phyloP scores from a whole-genome alignment of 2,113 vertebrate genomes.

The Stegastes partitus region DNA sequence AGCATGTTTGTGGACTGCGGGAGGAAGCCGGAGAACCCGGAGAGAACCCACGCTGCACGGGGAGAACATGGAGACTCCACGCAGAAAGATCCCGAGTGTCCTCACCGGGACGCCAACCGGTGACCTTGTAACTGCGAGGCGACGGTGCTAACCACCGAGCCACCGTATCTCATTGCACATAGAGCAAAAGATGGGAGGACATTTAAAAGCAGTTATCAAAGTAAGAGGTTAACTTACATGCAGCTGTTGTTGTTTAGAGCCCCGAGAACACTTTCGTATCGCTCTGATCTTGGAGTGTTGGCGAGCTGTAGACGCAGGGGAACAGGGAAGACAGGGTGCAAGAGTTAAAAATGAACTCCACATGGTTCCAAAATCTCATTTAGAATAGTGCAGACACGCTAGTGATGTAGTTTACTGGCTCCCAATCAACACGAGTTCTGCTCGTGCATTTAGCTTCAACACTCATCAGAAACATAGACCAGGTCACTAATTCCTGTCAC shows the following conservation, averaged over 20 bases:
- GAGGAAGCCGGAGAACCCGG: too few species aligned
- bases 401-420: slow-evolving; percentile 6
- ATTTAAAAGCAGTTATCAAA: too few species aligned
- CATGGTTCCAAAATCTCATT: slow-evolving; percentile 17
- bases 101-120: too few species aligned
- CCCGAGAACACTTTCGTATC: slow-evolving; percentile 93
- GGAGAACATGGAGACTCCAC: too few species aligned
- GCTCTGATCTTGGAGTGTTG: slow-evolving; percentile 91
- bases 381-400: neutral
- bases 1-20: too few species aligned
- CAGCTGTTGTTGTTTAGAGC: slow-evolving; percentile 96
- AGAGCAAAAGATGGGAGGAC: too few species aligned
- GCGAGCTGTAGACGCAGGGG: slow-evolving; percentile 85
- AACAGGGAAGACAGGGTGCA: slow-evolving; percentile 9
- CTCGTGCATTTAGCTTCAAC: neutral
- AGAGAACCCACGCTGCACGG: too few species aligned
- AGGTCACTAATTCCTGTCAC: slow-evolving; percentile 1
- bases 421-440: neutral
- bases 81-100: too few species aligned
- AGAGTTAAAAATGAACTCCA: neutral
- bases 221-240: slow-evolving; percentile 86
- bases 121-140: too few species aligned
- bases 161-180: too few species aligned
- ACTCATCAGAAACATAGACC: neutral
- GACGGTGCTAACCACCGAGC: too few species aligned